These are phyloP conservation scores for Neodiprion virginianus DNA, from an alignment of 1,140 invertebrate genomes.

Conservation along the genomic window DNA sequence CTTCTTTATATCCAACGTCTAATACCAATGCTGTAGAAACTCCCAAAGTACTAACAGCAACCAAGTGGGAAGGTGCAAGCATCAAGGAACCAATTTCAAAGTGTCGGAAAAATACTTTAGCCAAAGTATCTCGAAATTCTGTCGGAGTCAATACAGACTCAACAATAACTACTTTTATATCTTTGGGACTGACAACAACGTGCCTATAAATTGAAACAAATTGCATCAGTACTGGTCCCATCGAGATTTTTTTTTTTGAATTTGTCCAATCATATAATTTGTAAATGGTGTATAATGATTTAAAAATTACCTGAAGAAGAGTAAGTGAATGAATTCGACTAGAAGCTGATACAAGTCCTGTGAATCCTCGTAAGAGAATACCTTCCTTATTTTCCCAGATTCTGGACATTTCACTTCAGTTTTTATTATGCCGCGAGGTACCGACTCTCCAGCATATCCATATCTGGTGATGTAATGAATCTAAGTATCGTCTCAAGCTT, in stretches of 20 bases:
- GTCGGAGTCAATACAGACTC: slow-evolving; percentile 88
- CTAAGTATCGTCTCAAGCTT: slow-evolving; percentile 15
- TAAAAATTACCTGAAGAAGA: slow-evolving; percentile 83
- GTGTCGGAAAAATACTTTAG: slow-evolving; percentile 90
- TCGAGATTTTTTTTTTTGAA: slow-evolving; percentile 23
- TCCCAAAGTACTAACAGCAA: slow-evolving; percentile 79
- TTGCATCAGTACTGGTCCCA: slow-evolving; percentile 8
- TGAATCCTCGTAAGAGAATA: slow-evolving; percentile 76
- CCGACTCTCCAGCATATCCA: slow-evolving; percentile 88
- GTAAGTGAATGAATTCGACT: slow-evolving; percentile 85
- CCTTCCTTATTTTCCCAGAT: slow-evolving; percentile 67
- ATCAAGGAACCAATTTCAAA: slow-evolving; percentile 81
- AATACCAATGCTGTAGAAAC: slow-evolving; percentile 81
- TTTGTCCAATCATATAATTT: background rate
- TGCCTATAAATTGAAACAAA: slow-evolving; percentile 66
- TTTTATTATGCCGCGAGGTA: slow-evolving; percentile 86
- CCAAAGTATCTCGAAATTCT: slow-evolving; percentile 82
- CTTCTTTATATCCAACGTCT: slow-evolving; percentile 87
- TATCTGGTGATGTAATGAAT: slow-evolving; percentile 68
- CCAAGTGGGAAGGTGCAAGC: slow-evolving; percentile 81
- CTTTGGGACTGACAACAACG: slow-evolving; percentile 90
- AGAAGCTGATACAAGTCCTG: slow-evolving; percentile 85
- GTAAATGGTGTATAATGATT: background rate
- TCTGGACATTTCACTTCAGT: slow-evolving; percentile 76
- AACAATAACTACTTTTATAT: slow-evolving; percentile 87